Percentiles rank a stretch among this genome's conserved stretches.
phyloP scores from a whole-genome alignment of 2,888 invertebrate genomes.

The Pseudeuparius sepicola region DNA sequence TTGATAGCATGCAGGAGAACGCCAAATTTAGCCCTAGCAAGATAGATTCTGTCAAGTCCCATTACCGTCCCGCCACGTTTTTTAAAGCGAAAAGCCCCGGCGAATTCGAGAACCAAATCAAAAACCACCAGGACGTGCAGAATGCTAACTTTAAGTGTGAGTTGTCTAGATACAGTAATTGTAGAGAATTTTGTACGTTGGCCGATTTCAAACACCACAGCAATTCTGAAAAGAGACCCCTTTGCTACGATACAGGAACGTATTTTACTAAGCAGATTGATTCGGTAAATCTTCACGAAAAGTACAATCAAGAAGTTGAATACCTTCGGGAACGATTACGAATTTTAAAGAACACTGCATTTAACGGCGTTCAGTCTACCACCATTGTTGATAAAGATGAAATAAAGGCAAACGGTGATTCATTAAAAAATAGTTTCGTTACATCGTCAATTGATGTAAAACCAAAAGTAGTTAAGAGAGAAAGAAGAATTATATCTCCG shows the following conservation, averaged over 20 bases:
- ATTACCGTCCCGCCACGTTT: no score
- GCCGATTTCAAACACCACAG: slow-evolving; percentile 23
- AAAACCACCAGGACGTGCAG: slow-evolving; percentile 20
- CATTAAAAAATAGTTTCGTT: slow-evolving; percentile 11
- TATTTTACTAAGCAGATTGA: slow-evolving; percentile 35
- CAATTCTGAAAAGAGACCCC: slow-evolving; percentile 18
- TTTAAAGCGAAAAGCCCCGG: no score
- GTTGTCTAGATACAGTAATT: no score
- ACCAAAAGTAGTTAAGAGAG: slow-evolving; percentile 18
- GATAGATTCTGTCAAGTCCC: no score
- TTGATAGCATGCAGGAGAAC: slow-evolving; percentile 24
- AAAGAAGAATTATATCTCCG: slow-evolving; percentile 13
- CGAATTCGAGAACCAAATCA: no score
- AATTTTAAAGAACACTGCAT: slow-evolving; percentile 27
- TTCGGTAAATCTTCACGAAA: slow-evolving; percentile 27
- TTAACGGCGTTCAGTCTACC: no score
- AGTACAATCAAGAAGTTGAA: slow-evolving; percentile 33
- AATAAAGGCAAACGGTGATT: no score
- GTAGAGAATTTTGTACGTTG: slow-evolving; percentile 24
- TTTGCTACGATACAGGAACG: slow-evolving; percentile 33
- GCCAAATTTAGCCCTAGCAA: slow-evolving; percentile 13
- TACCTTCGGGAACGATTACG: slow-evolving; percentile 32
- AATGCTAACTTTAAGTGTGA: slow-evolving; percentile 15
- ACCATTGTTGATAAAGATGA: no score
- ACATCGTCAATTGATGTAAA: slow-evolving; percentile 17